Base-by-base conservation (phyloP, 2,888 invertebrate species). In the Drosophila multiciliata region DNA sequence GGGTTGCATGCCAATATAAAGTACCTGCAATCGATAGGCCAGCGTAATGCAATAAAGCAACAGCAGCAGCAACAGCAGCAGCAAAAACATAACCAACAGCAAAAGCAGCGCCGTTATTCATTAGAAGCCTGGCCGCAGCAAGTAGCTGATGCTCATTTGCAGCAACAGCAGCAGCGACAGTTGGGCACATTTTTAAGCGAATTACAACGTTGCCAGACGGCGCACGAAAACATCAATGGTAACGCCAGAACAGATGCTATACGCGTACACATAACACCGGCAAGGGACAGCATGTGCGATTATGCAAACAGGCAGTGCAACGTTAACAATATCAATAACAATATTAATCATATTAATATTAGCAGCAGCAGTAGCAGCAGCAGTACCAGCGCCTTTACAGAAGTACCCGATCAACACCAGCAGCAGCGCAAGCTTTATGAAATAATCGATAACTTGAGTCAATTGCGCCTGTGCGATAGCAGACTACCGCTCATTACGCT, bases 21-120 rank as follows among this genome's bases (percentile, higher is more conserved):
- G 71, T 93, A 93, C 78, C 83, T 93, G 67, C 83, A 92, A 91
- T 91, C 92, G 83, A 89, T 93, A 75, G 91, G 92, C 36, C 80
- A 82, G 67, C 89, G 89, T 80, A 92, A 91, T 89, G 79, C 82
- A 35, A 80, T 80, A 83, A 84, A 63, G 53, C 74, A 75, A n/a
- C 72, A 66, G n/a, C 66, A 81, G 15, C 49, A 63, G 11, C 68
- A 70, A 15, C 70, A 73, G 8, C 74, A 75, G 9, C 65, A 76
- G 45, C 23, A 36, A 5, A 1, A 49, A 49, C 29, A 29, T 29
- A 29, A 29, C 29, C 29, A 29, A 29, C 29, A 29, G 49, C 49
- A 49, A 9, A 29, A 29, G 17, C 42, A 68, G 57, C 74, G 73
- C 12, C 57, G 57, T 32, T 65, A 54, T 32, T 76, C 78, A 62